phyloP scores from a whole-genome alignment of 2,113 vertebrate genomes.

The Amia ocellicauda region DNA sequence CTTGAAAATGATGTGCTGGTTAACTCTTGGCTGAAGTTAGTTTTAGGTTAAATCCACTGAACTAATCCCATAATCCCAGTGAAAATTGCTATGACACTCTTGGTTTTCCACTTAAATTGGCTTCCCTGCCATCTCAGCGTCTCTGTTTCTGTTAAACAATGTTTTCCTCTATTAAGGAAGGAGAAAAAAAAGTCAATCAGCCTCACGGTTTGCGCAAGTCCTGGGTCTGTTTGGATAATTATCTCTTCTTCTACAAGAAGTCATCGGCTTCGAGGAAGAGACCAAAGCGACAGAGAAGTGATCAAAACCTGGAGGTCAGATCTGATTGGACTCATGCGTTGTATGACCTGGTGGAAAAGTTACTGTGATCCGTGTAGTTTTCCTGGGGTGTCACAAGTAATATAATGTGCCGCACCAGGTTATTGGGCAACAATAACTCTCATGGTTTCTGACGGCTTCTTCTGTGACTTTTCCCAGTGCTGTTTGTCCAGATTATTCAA shows the following conservation, averaged over 20 bases:
- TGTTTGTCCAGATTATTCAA: too few species aligned
- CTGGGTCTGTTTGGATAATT: constrained; percentile 4
- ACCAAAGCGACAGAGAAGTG: constrained; percentile 13
- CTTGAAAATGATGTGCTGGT: background rate
- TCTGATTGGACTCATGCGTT: background rate
- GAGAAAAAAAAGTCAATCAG: background rate
- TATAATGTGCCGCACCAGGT: background rate
- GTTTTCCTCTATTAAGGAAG: constrained; percentile 1
- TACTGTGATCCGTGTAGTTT: background rate
- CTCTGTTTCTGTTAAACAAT: background rate
- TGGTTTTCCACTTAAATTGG: constrained; percentile 1
- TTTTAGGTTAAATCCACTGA: background rate
- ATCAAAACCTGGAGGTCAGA: constrained; percentile 1
- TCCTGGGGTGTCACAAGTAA: background rate
- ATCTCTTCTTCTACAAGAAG: too few species aligned
- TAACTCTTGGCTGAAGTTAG: background rate
- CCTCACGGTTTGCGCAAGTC: background rate
- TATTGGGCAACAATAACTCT: background rate
- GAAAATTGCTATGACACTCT: background rate
- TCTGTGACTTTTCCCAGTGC: too few species aligned
- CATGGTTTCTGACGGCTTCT: background rate
- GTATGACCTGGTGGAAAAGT: background rate
- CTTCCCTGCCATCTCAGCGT: background rate
- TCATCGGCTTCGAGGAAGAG: too few species aligned
- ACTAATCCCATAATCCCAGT: background rate